These are phyloP conservation scores for Tanytarsus gracilentus DNA, from an alignment of 2,888 invertebrate genomes.

Conservation along the genomic window DNA sequence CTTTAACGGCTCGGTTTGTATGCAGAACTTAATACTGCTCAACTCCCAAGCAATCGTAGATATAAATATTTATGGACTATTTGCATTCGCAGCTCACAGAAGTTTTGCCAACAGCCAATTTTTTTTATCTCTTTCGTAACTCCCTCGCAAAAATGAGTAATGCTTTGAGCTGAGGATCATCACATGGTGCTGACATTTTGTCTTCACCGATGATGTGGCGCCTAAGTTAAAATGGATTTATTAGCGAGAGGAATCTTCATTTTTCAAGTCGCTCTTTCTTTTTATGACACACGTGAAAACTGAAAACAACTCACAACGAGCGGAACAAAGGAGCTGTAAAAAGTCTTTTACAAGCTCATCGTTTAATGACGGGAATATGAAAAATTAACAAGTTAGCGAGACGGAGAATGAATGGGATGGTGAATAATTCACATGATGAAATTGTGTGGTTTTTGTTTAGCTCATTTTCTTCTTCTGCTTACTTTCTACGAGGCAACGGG, in stretches of 20 bases:
- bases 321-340: slow-evolving; percentile 19
- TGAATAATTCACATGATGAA: not conserved
- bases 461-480: too few relatives aligned
- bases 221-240: slow-evolving; percentile 14
- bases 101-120: too few relatives aligned
- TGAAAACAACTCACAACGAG: not conserved
- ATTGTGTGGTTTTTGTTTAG: too few relatives aligned
- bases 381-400: slow-evolving; percentile 17
- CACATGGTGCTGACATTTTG: not conserved
- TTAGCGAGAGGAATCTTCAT: not conserved
- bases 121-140: too few relatives aligned
- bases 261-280: not conserved
- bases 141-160: too few relatives aligned
- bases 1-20: slow-evolving; percentile 12
- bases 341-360: not conserved
- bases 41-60: too few relatives aligned
- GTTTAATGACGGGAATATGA: slow-evolving; percentile 13
- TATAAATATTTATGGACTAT: too few relatives aligned
- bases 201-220: slow-evolving; percentile 1
- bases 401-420: not conserved
- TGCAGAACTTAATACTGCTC: not conserved
- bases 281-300: slow-evolving; percentile 4
- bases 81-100: too few relatives aligned
- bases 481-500: too few relatives aligned
- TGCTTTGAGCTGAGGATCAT: too few relatives aligned